Evolutionary conservation across 2,888 invertebrate species (phyloP).

Genomic region (Thymelicus sylvestris): DNA sequence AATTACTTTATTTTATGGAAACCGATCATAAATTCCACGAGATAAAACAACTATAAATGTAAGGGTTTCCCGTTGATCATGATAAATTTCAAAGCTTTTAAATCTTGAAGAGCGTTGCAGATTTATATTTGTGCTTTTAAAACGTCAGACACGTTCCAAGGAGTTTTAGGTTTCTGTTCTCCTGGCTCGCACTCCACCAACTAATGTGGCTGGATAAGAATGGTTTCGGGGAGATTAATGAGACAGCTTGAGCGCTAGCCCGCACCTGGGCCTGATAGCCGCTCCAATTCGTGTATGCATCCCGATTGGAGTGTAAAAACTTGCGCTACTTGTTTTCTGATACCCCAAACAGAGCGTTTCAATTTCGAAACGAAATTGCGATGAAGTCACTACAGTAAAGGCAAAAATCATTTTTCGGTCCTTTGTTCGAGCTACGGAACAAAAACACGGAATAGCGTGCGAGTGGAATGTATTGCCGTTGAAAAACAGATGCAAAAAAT

Average conservation of each 20-base stretch:
- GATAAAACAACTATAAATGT: constrained; percentile 12
- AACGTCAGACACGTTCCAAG: constrained; percentile 39
- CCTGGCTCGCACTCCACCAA: constrained; percentile 40
- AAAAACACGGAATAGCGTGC: constrained; percentile 36
- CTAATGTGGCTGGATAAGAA: constrained; percentile 53
- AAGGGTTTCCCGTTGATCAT: constrained; percentile 20
- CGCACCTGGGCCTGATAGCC: constrained; percentile 51
- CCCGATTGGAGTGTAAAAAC: constrained; percentile 43
- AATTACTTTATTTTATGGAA: neutral
- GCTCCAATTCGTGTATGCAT: constrained; percentile 45
- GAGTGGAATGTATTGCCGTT: constrained; percentile 35
- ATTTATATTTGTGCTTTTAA: constrained; percentile 39
- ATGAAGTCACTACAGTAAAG: constrained; percentile 38
- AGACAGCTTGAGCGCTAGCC: constrained; percentile 57
- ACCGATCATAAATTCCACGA: neutral
- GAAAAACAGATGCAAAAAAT: constrained; percentile 29
- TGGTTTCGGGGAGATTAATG: constrained; percentile 66
- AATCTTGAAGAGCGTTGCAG: constrained; percentile 34
- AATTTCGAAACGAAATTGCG: constrained; percentile 39
- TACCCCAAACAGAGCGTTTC: constrained; percentile 39
- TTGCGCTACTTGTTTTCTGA: constrained; percentile 39
- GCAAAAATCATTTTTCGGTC: constrained; percentile 39
- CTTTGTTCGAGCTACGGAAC: constrained; percentile 36
- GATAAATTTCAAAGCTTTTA: constrained; percentile 38
- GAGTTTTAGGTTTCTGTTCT: constrained; percentile 42